These are phyloP conservation scores for Oxyscelio sp. DNA, from an alignment of 2,888 invertebrate genomes.

Conservation along the genomic window DNA sequence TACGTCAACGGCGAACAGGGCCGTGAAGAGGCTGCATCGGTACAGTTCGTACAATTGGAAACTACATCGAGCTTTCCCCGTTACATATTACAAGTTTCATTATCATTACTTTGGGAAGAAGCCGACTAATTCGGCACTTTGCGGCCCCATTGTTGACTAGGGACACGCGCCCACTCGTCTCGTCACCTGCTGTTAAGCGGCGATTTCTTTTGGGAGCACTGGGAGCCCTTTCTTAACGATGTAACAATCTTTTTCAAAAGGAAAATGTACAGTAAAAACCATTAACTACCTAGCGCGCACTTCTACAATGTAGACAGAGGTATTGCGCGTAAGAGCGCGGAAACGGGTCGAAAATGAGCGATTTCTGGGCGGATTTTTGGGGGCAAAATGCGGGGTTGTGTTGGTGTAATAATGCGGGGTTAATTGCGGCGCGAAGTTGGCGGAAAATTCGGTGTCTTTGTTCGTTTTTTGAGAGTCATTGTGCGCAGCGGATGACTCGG, in stretches of 20 bases:
- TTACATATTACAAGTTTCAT: conserved; percentile 74
- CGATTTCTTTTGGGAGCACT: conserved; percentile 19
- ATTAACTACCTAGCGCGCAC: conserved; percentile 62
- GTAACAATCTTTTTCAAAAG: conserved; percentile 68
- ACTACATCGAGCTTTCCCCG: conserved; percentile 75
- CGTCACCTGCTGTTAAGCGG: background rate
- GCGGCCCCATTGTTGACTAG: background rate
- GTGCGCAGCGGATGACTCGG: no score
- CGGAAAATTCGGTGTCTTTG: no score
- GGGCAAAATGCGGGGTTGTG: no score
- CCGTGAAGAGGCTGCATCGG: conserved; percentile 87
- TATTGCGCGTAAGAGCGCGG: no score
- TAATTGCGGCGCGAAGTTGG: no score
- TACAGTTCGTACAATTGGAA: conserved; percentile 79
- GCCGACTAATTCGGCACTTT: background rate
- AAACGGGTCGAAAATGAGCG: no score
- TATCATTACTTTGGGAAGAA: conserved; percentile 48
- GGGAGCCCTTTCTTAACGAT: conserved; percentile 30
- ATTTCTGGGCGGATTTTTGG: no score
- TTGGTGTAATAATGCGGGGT: no score
- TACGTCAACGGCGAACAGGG: conserved; percentile 88
- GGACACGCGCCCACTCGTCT: conserved; percentile 3
- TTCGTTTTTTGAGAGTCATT: no score
- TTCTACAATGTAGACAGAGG: conserved; percentile 1
- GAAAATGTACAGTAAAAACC: conserved; percentile 75